These are phyloP conservation scores for Antechinus flavipes DNA, from an alignment of 2,113 vertebrate species.

Conservation along the genomic window DNA sequence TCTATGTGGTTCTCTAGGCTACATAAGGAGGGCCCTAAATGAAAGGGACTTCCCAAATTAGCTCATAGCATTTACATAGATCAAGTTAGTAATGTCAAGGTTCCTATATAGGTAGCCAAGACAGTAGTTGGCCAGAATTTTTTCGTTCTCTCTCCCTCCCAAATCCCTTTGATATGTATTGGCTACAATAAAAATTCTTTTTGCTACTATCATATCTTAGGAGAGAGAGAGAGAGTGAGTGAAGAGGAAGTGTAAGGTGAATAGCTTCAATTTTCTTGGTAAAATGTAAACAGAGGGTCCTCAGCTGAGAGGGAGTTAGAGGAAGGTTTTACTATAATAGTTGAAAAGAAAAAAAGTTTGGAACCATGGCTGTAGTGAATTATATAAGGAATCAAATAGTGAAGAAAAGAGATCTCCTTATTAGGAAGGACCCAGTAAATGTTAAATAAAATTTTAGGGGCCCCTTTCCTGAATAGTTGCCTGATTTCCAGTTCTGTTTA, in stretches of 20 bases:
- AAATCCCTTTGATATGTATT: neutral
- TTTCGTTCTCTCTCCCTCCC: neutral
- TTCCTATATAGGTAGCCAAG: neutral
- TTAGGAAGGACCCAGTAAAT: neutral
- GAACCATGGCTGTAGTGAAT: neutral
- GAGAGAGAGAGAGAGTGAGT: neutral
- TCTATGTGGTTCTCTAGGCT: neutral
- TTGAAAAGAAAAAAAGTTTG: neutral
- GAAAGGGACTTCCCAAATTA: neutral
- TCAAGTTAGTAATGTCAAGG: neutral
- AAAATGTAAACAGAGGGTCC: neutral
- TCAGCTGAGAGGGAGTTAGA: neutral
- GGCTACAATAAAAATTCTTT: neutral
- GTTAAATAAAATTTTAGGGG: no score
- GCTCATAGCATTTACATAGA: neutral
- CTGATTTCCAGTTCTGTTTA: neutral
- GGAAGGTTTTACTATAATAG: neutral
- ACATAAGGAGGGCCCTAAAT: neutral
- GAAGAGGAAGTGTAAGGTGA: neutral
- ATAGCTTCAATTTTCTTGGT: neutral
- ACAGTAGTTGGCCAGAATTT: neutral
- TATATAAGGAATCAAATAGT: neutral
- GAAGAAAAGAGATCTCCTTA: neutral
- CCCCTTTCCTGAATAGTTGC: neutral
- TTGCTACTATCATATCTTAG: neutral